Evolutionary conservation across 2,888 invertebrate genomes (phyloP).

Genomic region (Caenorhabditis doughertyi): DNA sequence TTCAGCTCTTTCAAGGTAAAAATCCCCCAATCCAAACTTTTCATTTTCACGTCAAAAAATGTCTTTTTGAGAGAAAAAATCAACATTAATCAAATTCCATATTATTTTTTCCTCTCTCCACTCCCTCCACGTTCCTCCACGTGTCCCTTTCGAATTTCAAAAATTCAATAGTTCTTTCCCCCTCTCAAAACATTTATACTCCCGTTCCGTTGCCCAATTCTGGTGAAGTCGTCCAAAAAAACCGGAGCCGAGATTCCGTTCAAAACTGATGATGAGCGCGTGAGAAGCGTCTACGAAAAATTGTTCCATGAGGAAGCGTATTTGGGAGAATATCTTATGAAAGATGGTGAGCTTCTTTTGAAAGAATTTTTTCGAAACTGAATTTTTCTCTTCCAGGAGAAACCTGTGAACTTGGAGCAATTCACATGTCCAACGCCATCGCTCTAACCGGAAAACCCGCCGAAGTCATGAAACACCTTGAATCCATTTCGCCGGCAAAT

Average conservation of each 20-base stretch:
- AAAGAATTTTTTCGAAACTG: background rate
- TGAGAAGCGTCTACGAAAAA: constrained; percentile 37
- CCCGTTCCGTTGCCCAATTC: constrained; percentile 35
- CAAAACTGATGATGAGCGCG: constrained; percentile 43
- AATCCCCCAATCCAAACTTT: no score
- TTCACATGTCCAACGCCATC: constrained; percentile 97
- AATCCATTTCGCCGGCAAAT: constrained; percentile 95
- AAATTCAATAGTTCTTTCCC: no score
- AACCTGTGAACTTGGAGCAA: constrained; percentile 89
- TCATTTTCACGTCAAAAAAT: background rate
- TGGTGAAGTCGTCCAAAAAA: constrained; percentile 24
- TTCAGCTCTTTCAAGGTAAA: no score
- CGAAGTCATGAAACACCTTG: constrained; percentile 92
- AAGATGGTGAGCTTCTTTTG: constrained; percentile 32
- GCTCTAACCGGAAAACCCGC: constrained; percentile 96
- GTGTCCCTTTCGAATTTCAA: no score
- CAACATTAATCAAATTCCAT: background rate
- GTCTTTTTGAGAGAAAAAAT: background rate
- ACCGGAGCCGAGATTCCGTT: constrained; percentile 31
- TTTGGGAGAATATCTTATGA: constrained; percentile 44
- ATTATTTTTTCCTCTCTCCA: no score
- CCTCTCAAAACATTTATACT: background rate
- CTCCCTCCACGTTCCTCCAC: background rate
- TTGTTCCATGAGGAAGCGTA: constrained; percentile 53
- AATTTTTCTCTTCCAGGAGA: constrained; percentile 70